Conservation (phyloP, 2,113 vertebrate species). For the Panthera uncia region DNA sequence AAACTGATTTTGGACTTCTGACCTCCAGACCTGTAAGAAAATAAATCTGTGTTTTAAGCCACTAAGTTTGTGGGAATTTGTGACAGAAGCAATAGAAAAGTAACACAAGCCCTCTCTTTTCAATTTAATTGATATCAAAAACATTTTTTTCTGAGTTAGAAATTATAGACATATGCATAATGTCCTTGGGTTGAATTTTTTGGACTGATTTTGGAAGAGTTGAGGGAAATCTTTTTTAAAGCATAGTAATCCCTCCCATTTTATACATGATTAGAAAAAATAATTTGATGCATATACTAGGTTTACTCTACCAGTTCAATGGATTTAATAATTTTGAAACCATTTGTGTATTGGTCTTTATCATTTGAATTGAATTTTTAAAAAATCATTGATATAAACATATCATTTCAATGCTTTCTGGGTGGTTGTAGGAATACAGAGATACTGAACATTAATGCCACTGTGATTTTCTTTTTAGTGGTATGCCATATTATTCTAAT, state of each 20-base stretch:
- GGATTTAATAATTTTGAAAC: conserved; percentile 21
- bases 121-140: not conserved
- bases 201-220: not conserved
- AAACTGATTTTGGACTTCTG: not conserved
- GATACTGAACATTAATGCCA: not conserved
- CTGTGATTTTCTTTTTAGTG: not conserved
- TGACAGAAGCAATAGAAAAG: not conserved
- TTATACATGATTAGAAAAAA: not conserved
- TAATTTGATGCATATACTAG: not conserved
- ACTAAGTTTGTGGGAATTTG: not conserved
- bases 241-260: not conserved
- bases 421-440: not conserved
- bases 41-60: not conserved
- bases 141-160: not conserved
- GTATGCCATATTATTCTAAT: not conserved
- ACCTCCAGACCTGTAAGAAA: not conserved
- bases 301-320: not conserved
- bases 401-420: not conserved
- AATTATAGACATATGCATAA: conserved; percentile 1
- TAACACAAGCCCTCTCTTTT: not conserved
- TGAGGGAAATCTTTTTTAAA: not conserved
- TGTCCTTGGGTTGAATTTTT: not conserved
- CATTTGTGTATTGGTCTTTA: not conserved
- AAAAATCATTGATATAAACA: not conserved
- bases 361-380: not conserved